Evolutionary conservation across 2,113 vertebrate species (phyloP).

Genomic region (Siniperca chuatsi): DNA sequence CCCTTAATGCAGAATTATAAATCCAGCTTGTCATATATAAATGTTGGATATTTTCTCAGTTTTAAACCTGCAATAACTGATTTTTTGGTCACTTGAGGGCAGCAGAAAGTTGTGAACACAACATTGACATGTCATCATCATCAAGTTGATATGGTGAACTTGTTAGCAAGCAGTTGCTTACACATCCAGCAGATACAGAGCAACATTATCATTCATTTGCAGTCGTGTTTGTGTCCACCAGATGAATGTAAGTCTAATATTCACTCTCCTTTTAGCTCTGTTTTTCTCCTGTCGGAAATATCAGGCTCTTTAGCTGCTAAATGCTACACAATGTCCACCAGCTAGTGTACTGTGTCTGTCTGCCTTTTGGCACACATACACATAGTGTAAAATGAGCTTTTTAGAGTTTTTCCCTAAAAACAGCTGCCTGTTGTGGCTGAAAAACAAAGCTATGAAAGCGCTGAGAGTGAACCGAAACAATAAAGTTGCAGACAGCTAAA

Average conservation of each 20-base stretch:
- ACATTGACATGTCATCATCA: not conserved
- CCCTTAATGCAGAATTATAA: not conserved
- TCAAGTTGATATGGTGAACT: not conserved
- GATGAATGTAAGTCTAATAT: no score
- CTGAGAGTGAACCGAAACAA: not conserved
- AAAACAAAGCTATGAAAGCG: not conserved
- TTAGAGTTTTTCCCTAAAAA: not conserved
- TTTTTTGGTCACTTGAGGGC: not conserved
- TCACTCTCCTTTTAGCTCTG: not conserved
- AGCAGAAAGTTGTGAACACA: not conserved
- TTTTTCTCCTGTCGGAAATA: conserved; percentile 1
- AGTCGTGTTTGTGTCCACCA: no score
- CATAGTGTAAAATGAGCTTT: no score
- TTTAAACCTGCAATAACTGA: not conserved
- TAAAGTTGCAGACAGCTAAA: not conserved
- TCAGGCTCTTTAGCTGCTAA: not conserved
- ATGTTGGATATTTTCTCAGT: no score
- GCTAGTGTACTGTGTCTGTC: not conserved
- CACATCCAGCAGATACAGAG: no score
- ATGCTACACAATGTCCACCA: not conserved
- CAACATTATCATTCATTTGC: no score
- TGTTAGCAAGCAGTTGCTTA: not conserved
- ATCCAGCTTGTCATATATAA: not conserved
- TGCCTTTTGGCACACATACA: not conserved
- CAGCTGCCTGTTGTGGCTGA: no score